Evolutionary conservation across 2,113 vertebrate genomes (phyloP), one percentile per base, ranked within the genome.

Genomic region (Percopsis transmontana): DNA sequence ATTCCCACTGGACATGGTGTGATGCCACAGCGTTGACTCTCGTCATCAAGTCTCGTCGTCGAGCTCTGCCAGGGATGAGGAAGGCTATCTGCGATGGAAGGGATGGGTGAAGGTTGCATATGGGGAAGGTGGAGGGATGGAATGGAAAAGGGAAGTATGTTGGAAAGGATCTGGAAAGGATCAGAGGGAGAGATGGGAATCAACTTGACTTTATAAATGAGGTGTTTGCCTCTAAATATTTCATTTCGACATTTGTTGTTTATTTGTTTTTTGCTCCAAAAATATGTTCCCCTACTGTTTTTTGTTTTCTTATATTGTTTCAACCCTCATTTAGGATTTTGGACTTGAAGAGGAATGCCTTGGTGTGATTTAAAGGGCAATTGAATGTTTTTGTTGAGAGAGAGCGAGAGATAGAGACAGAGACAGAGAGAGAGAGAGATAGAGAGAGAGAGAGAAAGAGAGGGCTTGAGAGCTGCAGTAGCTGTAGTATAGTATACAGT

Each of bases 1-100:
- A 92, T 91, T 92, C 90, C 92, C 86, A 75, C 82, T 83, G 83
- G 76, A 82, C 79, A 79, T 58, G 73, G 79, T 90, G 82, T 81
- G 82, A 47, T 84, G 85, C 54, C 66, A 75, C 83, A 76, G 74
- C 72, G 72, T 68, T 77, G 70, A 83, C 75, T 84, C 63, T 76
- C 58, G 15, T n/a, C n/a, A n/a, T n/a, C n/a, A n/a, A 33, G 27
- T 6, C 27, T 33, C 5, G 27, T 33, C 27, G 59, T 33, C 58
- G 77, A 80, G 71, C 67, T 78, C 56, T 61, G 21, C 57, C 42
- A 40, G 40, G 66, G 15, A 1, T 76, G 80, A 41, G 42, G 76
- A 62, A 16, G 38, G 63, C 80, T 74, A 79, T 48, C 44, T 0
- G 68, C 61, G 65, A 41, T 51, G 70, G 70, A 69, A 66, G 38